Base-by-base conservation (phyloP, 2,113 vertebrate genomes). In the Ptilorrhoa leucosticta region DNA sequence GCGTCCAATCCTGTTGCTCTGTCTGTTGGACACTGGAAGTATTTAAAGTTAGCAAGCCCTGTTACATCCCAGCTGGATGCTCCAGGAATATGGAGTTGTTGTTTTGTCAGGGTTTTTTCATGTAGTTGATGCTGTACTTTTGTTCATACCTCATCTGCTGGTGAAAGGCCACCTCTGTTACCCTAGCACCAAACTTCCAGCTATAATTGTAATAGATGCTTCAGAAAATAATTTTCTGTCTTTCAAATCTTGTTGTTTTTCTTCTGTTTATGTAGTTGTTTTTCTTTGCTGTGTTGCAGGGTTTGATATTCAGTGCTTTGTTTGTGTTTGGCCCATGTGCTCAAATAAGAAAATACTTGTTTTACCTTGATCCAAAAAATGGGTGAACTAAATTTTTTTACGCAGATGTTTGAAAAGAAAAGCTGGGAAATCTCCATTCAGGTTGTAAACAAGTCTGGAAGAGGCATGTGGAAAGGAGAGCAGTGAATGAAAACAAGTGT, bases 371-470 rank as follows among this genome's bases (percentile, higher is more conserved):
- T 44, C 0, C 1, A 69, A 42, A 93, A 87, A 91, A 56, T 28
- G 31, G 86, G 69, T 82, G 77, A 89, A 89, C 81, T 89, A 4
- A 7, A 63, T 71, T 45, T 47, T 66, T 40, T 50, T 7, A 77
- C 0, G 2, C 10, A 57, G 60, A 28, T 0, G 0, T 68, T 56
- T 56, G 51, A 27, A 44, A 86, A 42, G 22, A 73, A 53, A 56
- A 56, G 42, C 28, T 31, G 64, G 33, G 23, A 81, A 82, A 75
- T 79, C 69, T 89, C 33, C 35, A 5, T 92, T 89, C 42, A 79
- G 61, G 37, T 71, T 83, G 81, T 91, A 95, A 95, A 94, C 60
- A 87, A 94, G 56, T 28, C 68, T 75, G 54, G 60, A 44, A 75
- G 69, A 89, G 61, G 47, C 56, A 81, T n/a, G 65, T 0, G 7